Evolutionary conservation across 2,797 vertebrate genomes (phyloP).

Genomic region (Characodon lateralis): DNA sequence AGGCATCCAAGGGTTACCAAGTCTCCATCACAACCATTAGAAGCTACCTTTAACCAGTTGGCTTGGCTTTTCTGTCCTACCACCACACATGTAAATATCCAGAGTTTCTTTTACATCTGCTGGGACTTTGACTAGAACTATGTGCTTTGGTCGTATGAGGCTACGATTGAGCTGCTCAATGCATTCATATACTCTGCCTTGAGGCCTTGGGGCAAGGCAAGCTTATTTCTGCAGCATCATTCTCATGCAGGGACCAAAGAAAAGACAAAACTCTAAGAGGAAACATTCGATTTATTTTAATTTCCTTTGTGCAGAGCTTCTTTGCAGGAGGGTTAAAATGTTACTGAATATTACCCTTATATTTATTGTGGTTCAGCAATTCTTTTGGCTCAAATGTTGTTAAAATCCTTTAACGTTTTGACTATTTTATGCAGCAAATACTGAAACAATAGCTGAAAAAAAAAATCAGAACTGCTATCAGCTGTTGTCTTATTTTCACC

Average conservation of each 20-base stretch:
- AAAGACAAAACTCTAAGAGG: too few relatives aligned
- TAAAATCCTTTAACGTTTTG: conserved; percentile 43
- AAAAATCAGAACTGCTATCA: not conserved
- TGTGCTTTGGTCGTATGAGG: not conserved
- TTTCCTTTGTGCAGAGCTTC: conserved; percentile 49
- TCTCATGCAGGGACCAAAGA: too few relatives aligned
- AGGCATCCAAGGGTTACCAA: too few relatives aligned
- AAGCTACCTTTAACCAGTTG: too few relatives aligned
- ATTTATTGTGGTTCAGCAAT: conserved; percentile 37
- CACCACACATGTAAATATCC: not conserved
- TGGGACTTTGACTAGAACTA: not conserved
- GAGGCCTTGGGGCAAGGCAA: too few relatives aligned
- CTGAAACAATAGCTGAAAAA: not conserved
- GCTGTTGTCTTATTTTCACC: too few relatives aligned
- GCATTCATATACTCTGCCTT: too few relatives aligned
- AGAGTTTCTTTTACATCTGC: not conserved
- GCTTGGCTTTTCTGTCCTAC: not conserved
- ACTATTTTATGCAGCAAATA: conserved; percentile 1
- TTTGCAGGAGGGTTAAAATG: conserved; percentile 23
- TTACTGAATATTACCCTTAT: conserved; percentile 25
- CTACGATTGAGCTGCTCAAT: not conserved
- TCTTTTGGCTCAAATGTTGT: conserved; percentile 8
- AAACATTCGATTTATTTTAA: too few relatives aligned
- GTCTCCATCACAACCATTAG: too few relatives aligned
- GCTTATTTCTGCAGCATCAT: too few relatives aligned